Evolutionary conservation across 2,888 invertebrate genomes (phyloP), one percentile per base, ranked within the genome.

Genomic region (Hypercompe scribonia): DNA sequence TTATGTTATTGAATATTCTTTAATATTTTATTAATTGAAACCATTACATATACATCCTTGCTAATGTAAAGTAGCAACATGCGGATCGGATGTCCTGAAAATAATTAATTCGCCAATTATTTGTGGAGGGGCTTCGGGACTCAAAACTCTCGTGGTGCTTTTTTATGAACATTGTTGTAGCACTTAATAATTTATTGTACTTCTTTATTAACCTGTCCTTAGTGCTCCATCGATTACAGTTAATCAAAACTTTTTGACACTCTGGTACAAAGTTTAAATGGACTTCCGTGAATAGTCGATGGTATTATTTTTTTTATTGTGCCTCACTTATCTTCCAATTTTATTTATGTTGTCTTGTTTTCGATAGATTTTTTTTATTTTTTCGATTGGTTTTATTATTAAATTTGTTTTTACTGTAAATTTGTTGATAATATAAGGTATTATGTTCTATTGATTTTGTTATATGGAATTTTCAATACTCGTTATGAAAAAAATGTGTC

Each of bases 21-120:
- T 85, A 75, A 82, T 78, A 83, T 83, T 81, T 78, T 78, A 83
- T 78, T 83, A 83, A 85, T 84, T 78, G 82, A 81, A 78, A 79
- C 74, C 75, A 70, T n/a, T n/a, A 74, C 76, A 77, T 81, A 77
- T 79, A 80, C 72, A 76, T 78, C 70, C 79, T 76, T 76, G 75
- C 74, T 79, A 78, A 79, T 80, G 71, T 77, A 70, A 78, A 80
- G 74, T 78, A 72, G 71, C 65, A 76, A 75, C 82, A 81, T 78
- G 84, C 84, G 81, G 78, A 73, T 84, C 81, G 83, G 79, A 79
- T 83, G 78, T 81, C 75, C 72, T 70, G 71, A 81, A 80, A 76
- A 79, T 80, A 78, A 83, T 77, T 79, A 81, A 81, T 82, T 78
- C 70, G 24, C 64, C 72, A 39, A 46, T 82, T 78, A 73, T 61